Conservation (phyloP, 2,113 vertebrate species). For the Spea multiplicata region DNA sequence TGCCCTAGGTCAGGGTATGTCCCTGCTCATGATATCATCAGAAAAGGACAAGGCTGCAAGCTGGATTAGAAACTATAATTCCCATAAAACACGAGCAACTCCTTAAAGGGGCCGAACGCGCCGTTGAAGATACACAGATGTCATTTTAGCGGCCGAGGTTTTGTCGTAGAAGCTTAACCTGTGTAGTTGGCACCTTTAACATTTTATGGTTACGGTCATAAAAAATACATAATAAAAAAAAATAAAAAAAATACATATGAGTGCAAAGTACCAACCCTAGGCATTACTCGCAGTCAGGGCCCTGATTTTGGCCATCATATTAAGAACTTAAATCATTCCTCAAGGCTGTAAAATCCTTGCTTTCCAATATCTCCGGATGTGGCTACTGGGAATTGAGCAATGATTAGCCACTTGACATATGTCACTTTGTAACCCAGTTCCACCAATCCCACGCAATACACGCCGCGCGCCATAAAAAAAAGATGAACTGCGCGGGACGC, state of each 20-base stretch:
- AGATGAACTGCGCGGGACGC: not conserved
- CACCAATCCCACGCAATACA: not conserved
- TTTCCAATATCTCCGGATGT: slow-evolving; percentile 39
- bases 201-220: not conserved
- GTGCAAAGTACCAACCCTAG: not conserved
- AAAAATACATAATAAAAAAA: not conserved
- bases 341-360: slow-evolving; percentile 2
- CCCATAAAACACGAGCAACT: too few species aligned
- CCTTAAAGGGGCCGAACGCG: too few species aligned
- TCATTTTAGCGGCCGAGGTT: too few species aligned
- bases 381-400: slow-evolving; percentile 26
- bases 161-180: too few species aligned
- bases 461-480: not conserved
- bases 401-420: slow-evolving; percentile 45
- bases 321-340: slow-evolving; percentile 23
- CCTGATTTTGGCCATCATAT: not conserved
- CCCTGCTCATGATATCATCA: too few species aligned
- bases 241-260: too few species aligned
- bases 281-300: not conserved
- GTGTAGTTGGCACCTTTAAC: too few species aligned
- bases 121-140: too few species aligned
- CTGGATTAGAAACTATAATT: too few species aligned
- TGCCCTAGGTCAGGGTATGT: too few species aligned
- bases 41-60: too few species aligned
- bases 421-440: slow-evolving; percentile 15